These are phyloP conservation scores for Hypotaenidia okinawae DNA, from an alignment of 2,797 vertebrate genomes.

Conservation along the genomic window DNA sequence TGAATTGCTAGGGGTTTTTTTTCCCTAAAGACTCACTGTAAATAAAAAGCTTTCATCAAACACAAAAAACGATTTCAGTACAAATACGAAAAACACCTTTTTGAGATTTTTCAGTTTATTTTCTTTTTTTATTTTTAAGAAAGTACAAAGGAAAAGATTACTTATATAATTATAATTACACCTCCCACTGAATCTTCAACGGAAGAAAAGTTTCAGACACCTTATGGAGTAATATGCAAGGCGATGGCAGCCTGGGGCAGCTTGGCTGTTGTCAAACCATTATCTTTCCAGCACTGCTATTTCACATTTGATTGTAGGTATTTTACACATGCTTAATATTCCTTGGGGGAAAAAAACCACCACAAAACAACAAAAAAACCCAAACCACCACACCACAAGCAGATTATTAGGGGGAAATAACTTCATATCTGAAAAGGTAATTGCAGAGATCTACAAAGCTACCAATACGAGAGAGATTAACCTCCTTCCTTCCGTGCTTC, in stretches of 20 bases:
- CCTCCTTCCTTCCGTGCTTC: not conserved
- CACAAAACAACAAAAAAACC: no score
- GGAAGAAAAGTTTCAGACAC: constrained; percentile 1
- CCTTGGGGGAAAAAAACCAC: not conserved
- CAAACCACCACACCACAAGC: not conserved
- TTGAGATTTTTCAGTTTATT: not conserved
- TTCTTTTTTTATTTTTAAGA: not conserved
- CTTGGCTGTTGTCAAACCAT: not conserved
- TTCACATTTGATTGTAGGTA: not conserved
- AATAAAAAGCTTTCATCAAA: not conserved
- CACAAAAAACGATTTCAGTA: not conserved
- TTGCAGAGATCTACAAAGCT: not conserved
- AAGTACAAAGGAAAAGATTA: not conserved
- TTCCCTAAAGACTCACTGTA: not conserved
- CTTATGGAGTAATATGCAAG: not conserved
- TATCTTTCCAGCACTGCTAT: constrained; percentile 4
- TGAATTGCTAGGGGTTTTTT: not conserved
- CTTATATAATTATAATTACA: constrained; percentile 33
- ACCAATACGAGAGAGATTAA: constrained; percentile 10
- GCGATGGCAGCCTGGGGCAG: not conserved
- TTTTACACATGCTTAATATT: not conserved
- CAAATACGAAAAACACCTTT: not conserved
- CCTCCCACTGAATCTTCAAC: constrained; percentile 4
- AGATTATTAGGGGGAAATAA: constrained; percentile 18
- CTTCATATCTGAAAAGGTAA: not conserved